A percentile compares a stretch with the other conserved stretches of the same genome.
phyloP scores from a whole-genome alignment of 2,888 invertebrate species.

The Synanthedon tipuliformis region DNA sequence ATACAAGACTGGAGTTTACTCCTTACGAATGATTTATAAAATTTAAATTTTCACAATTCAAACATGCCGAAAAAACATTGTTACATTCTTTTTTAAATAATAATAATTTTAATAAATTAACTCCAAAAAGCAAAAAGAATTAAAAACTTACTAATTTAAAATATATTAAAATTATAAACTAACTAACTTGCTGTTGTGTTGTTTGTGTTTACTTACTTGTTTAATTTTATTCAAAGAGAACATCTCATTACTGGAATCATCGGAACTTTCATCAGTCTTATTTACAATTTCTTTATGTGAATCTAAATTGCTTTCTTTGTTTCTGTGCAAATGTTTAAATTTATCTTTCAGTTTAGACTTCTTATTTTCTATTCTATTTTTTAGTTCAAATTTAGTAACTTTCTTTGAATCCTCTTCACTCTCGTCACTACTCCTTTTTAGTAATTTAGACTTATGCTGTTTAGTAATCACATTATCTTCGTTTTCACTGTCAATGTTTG shows the following conservation, averaged over 20 bases:
- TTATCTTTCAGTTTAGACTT: neutral
- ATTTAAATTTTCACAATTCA: too few relatives aligned
- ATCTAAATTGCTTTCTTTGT: neutral
- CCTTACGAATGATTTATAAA: too few relatives aligned
- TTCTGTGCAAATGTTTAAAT: neutral
- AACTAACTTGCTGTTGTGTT: too few relatives aligned
- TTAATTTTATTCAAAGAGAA: constrained; percentile 35
- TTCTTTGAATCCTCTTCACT: neutral
- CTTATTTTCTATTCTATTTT: neutral
- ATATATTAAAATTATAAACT: too few relatives aligned
- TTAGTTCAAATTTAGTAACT: neutral
- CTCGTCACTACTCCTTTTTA: constrained; percentile 1
- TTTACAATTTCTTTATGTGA: constrained; percentile 7
- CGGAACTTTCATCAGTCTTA: constrained; percentile 3
- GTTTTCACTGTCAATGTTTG: constrained; percentile 9
- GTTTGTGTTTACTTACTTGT: constrained; percentile 39
- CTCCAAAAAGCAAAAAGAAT: too few relatives aligned
- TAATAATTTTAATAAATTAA: too few relatives aligned
- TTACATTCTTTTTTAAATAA: too few relatives aligned
- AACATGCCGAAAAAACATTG: too few relatives aligned
- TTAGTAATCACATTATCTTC: constrained; percentile 3
- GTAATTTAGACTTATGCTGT: constrained; percentile 11
- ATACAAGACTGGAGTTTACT: too few relatives aligned
- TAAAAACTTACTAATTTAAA: too few relatives aligned
- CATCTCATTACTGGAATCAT: constrained; percentile 18